Conservation (phyloP, 2,888 invertebrate species). For the Andrena haemorrhoa region DNA sequence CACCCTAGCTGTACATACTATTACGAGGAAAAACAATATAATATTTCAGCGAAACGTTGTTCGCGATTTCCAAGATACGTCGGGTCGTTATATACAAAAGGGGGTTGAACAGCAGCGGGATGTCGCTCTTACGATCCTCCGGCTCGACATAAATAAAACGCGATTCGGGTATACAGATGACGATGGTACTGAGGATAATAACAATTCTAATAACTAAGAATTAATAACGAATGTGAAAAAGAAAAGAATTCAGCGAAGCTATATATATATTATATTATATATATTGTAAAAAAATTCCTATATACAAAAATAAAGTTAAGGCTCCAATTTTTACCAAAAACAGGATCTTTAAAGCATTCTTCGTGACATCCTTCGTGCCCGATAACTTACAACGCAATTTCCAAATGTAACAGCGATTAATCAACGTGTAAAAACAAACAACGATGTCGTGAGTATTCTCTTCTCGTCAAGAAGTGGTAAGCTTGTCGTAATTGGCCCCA, state of each 20-base stretch:
- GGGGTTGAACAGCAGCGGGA: conserved; percentile 51
- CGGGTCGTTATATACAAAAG: conserved; percentile 63
- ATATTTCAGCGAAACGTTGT: conserved; percentile 47
- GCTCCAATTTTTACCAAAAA: conserved; percentile 81
- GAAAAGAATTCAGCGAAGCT: conserved; percentile 78
- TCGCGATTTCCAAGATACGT: conserved; percentile 43
- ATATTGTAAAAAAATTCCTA: conserved; percentile 82
- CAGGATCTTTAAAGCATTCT: conserved; percentile 61
- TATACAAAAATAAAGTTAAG: conserved; percentile 83
- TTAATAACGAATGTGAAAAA: conserved; percentile 69
- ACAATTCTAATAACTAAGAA: conserved; percentile 75
- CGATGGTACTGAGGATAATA: conserved; percentile 72
- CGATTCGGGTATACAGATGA: conserved; percentile 45
- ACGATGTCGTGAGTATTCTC: neutral
- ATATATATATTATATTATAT: conserved; percentile 72
- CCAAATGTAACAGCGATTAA: neutral
- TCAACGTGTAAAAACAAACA: conserved; percentile 5
- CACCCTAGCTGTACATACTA: conserved; percentile 73
- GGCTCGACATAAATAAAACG: conserved; percentile 64
- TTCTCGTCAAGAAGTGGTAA: neutral
- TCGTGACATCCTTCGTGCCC: conserved; percentile 37
- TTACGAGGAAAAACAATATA: conserved; percentile 53
- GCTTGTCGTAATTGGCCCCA: neutral
- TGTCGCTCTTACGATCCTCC: conserved; percentile 62
- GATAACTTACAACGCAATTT: neutral